Percentiles rank a stretch among this genome's conserved stretches.
phyloP scores from a whole-genome alignment of 2,797 vertebrate species.

The Pantherophis alleghaniensis region DNA sequence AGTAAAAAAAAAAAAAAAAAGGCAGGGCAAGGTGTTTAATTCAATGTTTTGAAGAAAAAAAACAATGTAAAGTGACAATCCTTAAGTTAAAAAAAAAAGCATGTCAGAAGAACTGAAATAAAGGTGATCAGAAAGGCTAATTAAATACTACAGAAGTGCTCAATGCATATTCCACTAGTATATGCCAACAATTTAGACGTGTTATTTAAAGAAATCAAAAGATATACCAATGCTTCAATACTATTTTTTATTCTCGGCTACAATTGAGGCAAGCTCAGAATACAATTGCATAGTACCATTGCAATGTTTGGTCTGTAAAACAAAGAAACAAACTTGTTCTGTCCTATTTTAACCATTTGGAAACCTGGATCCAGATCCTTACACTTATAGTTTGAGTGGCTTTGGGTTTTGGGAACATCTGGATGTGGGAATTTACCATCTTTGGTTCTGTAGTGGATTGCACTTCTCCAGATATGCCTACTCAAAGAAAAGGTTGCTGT shows the following conservation, averaged over 20 bases:
- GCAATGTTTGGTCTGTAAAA: neutral
- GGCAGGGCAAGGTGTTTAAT: neutral
- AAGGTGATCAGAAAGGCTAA: neutral
- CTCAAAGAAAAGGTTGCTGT: neutral
- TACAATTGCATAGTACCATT: neutral
- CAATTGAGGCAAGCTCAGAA: neutral
- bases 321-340: neutral
- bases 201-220: neutral
- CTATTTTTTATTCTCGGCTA: neutral
- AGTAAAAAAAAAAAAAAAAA: neutral
- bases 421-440: neutral
- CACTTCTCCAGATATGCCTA: neutral
- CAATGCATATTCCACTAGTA: neutral
- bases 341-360: neutral
- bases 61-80: neutral
- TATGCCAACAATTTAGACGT: neutral
- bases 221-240: neutral
- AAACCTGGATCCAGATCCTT: neutral
- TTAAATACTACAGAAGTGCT: constrained; percentile 20
- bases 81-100: constrained; percentile 12
- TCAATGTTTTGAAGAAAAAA: neutral
- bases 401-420: neutral
- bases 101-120: neutral
- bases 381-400: neutral
- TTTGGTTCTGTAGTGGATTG: neutral